Conservation (phyloP, 2,888 invertebrate species). For the Drosophila rellima region DNA sequence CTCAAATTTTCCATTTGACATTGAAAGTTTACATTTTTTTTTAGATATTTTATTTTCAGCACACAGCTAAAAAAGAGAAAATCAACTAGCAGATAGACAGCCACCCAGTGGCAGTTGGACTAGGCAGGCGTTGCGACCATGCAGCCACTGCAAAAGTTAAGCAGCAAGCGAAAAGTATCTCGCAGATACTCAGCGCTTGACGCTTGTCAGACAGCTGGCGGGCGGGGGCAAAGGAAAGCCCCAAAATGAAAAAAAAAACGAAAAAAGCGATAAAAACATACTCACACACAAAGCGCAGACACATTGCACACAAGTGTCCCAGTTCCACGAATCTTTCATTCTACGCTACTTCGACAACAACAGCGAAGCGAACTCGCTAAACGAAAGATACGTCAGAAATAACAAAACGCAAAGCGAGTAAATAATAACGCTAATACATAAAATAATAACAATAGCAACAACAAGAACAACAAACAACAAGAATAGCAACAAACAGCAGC, state of each 20-base stretch:
- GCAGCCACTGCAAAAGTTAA: constrained; percentile 38
- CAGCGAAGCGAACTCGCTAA: constrained; percentile 5
- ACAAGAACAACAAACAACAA: constrained; percentile 6
- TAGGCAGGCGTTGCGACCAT: constrained; percentile 9
- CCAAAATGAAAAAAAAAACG: constrained; percentile 29
- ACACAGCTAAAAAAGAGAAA: constrained; percentile 9
- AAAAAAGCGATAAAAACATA: constrained; percentile 32
- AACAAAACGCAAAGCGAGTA: constrained; percentile 44
- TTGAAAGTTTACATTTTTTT: constrained; percentile 48
- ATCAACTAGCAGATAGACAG: background rate
- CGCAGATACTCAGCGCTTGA: constrained; percentile 37
- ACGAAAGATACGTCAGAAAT: constrained; percentile 29
- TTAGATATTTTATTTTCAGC: constrained; percentile 9
- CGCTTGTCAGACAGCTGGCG: constrained; percentile 7
- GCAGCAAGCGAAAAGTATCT: constrained; percentile 45
- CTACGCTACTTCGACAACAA: constrained; percentile 75
- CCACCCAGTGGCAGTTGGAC: background rate
- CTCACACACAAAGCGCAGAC: constrained; percentile 47
- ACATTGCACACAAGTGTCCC: constrained; percentile 85
- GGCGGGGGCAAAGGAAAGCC: constrained; percentile 4
- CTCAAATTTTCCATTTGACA: constrained; percentile 54
- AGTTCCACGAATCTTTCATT: constrained; percentile 83
- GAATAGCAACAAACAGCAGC: constrained; percentile 10
- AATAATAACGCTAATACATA: constrained; percentile 79
- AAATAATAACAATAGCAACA: constrained; percentile 57